Evolutionary conservation across 2,888 invertebrate species (phyloP), one percentile per base, ranked within the genome.

Genomic region (Dorcus parallelipipedus): DNA sequence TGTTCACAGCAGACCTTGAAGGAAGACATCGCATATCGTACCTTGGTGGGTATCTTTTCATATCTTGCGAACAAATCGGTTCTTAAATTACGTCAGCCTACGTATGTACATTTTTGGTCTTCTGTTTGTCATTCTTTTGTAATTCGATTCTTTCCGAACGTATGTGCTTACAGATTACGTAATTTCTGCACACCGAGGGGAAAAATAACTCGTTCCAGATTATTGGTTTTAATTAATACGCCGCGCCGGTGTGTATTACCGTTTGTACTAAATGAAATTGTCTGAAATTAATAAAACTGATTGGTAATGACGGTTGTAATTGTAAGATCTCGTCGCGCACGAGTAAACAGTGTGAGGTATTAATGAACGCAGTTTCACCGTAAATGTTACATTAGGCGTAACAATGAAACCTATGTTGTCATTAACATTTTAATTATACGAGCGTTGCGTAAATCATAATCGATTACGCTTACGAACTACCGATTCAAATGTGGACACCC

Each of bases 211-310:
- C 39, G 50, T 50, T 50, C 50, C 38, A 38, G 39, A 4, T 50
- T 50, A 50, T 50, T 50, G 39, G 40, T 50, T 50, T 50, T 50
- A 50, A 50, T 50, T 39, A 50, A 26, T 40, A 9, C 38, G 5
- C 48, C n/a, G 14, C 38, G 5, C 48, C n/a, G 14, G 14, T 42
- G 17, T 42, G 17, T 42, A 42, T 42, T 17, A 17, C 47, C n/a
- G 9, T 17, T n/a, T 47, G 17, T 47, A 33, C 3, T 33, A 33
- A 33, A 33, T 33, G 26, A 33, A 6, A 33, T 33, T 45, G 23
- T 45, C n/a, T 9, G 23, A 45, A 45, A 42, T 10, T 17, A 45
- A 45, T 45, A 23, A 45, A 45, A 45, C 23, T 45, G 23, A 45
- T 20, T 45, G 17, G 14, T 45, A 9, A 45, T 45, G 20, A 45